These are phyloP conservation scores for Epiblema foenella DNA, from an alignment of 2,888 invertebrate genomes.

Conservation along the genomic window DNA sequence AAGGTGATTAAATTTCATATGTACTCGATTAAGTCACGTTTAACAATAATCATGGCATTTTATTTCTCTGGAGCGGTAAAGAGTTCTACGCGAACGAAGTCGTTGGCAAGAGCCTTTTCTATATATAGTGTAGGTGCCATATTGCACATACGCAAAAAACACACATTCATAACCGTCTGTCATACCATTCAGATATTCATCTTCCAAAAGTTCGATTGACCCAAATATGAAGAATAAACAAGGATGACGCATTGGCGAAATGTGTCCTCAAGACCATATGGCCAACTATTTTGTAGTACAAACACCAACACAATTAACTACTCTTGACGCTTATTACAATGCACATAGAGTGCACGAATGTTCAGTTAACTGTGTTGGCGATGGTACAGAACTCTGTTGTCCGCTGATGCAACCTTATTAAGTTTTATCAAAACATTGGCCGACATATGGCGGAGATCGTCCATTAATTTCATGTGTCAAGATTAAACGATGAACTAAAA, in stretches of 20 bases:
- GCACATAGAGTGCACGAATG: too few relatives aligned
- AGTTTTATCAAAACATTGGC: slow-evolving; percentile 29
- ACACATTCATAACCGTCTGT: background rate
- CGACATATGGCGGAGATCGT: slow-evolving; percentile 16
- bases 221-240: slow-evolving; percentile 27
- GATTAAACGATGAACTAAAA: slow-evolving; percentile 5
- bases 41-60: too few relatives aligned
- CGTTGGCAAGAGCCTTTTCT: background rate
- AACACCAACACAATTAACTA: too few relatives aligned
- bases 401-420: slow-evolving; percentile 28
- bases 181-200: background rate
- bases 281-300: slow-evolving; percentile 17
- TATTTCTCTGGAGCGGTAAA: too few relatives aligned
- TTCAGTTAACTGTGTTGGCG: too few relatives aligned
- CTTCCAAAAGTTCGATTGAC: slow-evolving; percentile 2
- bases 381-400: slow-evolving; percentile 15
- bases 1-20: too few relatives aligned
- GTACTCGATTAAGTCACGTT: too few relatives aligned
- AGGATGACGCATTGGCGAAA: slow-evolving; percentile 36
- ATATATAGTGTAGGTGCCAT: background rate
- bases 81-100: too few relatives aligned
- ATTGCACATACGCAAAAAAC: background rate
- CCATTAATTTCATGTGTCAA: slow-evolving; percentile 31
- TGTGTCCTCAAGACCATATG: slow-evolving; percentile 38
- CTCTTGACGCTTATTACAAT: too few relatives aligned